phyloP scores from a whole-genome alignment of 2,113 vertebrate genomes.

The Bothrops jararaca region DNA sequence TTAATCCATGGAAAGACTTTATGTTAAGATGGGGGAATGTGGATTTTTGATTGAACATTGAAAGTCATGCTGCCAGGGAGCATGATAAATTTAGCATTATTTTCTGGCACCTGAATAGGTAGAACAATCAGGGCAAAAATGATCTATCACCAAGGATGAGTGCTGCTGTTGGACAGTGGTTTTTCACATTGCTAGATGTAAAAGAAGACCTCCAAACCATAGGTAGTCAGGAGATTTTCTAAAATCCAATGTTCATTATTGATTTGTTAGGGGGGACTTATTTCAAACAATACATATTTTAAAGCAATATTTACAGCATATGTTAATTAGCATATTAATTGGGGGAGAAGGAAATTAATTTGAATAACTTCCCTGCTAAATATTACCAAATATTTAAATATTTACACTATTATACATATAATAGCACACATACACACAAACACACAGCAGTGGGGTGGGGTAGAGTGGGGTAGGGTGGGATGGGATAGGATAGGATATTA shows the following conservation, averaged over 20 bases:
- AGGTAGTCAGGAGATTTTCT: background rate
- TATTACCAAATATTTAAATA: background rate
- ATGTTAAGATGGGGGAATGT: background rate
- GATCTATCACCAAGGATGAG: background rate
- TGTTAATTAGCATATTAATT: background rate
- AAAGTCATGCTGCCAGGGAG: background rate
- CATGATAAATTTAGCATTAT: background rate
- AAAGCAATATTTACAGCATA: background rate
- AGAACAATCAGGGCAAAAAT: background rate
- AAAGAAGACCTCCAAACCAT: background rate
- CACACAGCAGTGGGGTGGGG: background rate
- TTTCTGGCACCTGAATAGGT: fast-evolving
- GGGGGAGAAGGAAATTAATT: background rate
- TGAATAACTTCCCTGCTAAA: background rate
- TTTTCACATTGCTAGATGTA: background rate
- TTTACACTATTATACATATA: background rate
- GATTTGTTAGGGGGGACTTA: background rate
- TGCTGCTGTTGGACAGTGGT: background rate
- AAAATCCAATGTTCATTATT: background rate
- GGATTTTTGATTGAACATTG: background rate
- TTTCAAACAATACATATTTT: background rate
- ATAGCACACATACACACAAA: background rate
- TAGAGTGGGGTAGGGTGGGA: background rate
- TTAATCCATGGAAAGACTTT: background rate
- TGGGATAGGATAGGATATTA: background rate